Evolutionary conservation across 1,140 invertebrate genomes (phyloP).

Genomic region (Paralvinella palmiformis): DNA sequence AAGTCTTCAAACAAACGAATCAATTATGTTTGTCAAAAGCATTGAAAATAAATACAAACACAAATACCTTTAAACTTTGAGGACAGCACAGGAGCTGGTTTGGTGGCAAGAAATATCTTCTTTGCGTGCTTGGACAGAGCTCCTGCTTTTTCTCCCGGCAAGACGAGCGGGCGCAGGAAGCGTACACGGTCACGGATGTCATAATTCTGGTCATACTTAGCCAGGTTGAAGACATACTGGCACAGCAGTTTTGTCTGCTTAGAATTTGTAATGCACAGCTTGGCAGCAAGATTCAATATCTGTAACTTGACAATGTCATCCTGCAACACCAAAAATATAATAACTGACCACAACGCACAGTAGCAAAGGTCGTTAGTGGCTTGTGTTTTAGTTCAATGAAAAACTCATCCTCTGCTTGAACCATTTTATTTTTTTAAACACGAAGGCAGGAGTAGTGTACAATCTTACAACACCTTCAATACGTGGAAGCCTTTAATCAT

Average conservation of each 20-base stretch:
- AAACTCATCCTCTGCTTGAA: too few relatives aligned
- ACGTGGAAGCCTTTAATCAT: too few relatives aligned
- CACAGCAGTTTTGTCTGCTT: constrained; percentile 80
- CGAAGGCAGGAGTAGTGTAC: too few relatives aligned
- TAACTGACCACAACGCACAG: too few relatives aligned
- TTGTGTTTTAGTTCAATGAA: too few relatives aligned
- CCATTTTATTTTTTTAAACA: too few relatives aligned
- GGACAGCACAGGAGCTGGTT: constrained; percentile 81
- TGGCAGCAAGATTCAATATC: constrained; percentile 89
- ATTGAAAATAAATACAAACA: too few relatives aligned
- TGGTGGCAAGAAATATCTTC: constrained; percentile 81
- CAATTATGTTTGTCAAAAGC: too few relatives aligned
- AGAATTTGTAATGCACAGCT: constrained; percentile 83
- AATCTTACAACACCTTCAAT: too few relatives aligned
- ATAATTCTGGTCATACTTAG: constrained; percentile 93
- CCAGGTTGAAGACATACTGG: constrained; percentile 91
- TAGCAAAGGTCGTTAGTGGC: too few relatives aligned
- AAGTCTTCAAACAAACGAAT: not conserved
- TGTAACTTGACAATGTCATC: constrained; percentile 95
- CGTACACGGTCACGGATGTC: constrained; percentile 92
- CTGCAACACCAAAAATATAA: too few relatives aligned
- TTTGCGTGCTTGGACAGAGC: constrained; percentile 65
- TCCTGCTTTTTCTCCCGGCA: constrained; percentile 43
- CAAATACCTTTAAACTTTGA: constrained; percentile 65
- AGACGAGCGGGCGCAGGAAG: constrained; percentile 74